phyloP scores from a whole-genome alignment of 2,888 invertebrate species.

The Parelbella ahira region DNA sequence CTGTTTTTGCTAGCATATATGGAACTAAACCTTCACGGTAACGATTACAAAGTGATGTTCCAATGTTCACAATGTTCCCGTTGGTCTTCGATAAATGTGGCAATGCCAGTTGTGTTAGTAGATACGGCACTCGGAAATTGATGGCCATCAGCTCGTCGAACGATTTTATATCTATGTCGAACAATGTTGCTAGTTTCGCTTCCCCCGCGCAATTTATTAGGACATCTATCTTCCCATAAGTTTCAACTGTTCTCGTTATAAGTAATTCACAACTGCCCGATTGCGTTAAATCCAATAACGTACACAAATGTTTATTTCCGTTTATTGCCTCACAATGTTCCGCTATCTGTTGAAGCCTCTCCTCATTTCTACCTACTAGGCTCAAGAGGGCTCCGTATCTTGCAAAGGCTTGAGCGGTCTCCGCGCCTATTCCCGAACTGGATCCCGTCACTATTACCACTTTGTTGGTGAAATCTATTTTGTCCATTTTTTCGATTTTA shows the following conservation, averaged over 20 bases:
- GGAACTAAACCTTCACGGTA: slow-evolving; percentile 43
- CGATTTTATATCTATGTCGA: slow-evolving; percentile 41
- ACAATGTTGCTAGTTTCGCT: slow-evolving; percentile 39
- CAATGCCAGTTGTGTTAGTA: slow-evolving; percentile 42
- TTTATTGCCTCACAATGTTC: slow-evolving; percentile 37
- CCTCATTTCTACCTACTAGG: slow-evolving; percentile 44
- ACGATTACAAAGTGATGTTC: slow-evolving; percentile 40
- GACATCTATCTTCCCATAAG: slow-evolving; percentile 45
- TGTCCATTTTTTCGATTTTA: too few relatives aligned
- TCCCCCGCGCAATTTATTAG: slow-evolving; percentile 48
- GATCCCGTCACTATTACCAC: slow-evolving; percentile 53
- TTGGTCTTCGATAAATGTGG: slow-evolving; percentile 47
- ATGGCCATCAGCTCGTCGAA: slow-evolving; percentile 50
- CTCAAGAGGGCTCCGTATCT: slow-evolving; percentile 41
- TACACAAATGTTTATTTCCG: slow-evolving; percentile 35
- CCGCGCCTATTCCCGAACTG: slow-evolving; percentile 53
- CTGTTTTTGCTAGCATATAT: slow-evolving; percentile 43
- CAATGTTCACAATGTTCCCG: slow-evolving; percentile 50
- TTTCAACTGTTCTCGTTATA: slow-evolving; percentile 41
- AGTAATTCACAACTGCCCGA: slow-evolving; percentile 43
- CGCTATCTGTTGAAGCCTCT: slow-evolving; percentile 38
- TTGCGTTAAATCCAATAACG: slow-evolving; percentile 40
- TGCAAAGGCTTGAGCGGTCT: slow-evolving; percentile 42
- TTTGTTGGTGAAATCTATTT: slow-evolving; percentile 42
- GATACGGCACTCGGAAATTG: slow-evolving; percentile 47